Conservation (phyloP, 2,888 invertebrate species). For the Ctena decussata region DNA sequence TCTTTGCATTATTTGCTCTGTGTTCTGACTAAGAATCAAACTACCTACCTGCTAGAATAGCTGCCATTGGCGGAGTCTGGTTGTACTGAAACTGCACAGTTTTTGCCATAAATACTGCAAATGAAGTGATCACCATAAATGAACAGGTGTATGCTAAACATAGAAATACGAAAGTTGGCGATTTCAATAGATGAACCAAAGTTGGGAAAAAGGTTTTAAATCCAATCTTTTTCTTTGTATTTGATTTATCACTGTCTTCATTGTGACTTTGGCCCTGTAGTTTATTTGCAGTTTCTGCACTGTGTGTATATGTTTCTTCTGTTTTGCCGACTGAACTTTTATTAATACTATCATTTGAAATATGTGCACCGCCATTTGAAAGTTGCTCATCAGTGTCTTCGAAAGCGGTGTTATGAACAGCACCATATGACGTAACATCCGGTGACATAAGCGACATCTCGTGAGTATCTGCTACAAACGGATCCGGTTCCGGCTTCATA, state of each 20-base stretch:
- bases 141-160: neutral
- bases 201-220: neutral
- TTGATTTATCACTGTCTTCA: neutral
- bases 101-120: slow-evolving; percentile 2
- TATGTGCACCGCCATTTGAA: no score
- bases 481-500: neutral
- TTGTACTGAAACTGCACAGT: slow-evolving; percentile 1
- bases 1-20: no score
- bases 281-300: neutral
- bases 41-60: neutral
- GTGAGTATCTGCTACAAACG: neutral
- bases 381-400: neutral
- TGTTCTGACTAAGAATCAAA: no score
- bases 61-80: neutral
- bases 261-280: no score
- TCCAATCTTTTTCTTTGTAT: neutral
- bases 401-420: neutral
- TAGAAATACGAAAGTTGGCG: slow-evolving; percentile 4
- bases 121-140: neutral
- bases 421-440: neutral
- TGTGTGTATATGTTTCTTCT: neutral
- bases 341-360: neutral
- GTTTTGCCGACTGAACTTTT: neutral
- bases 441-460: neutral
- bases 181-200: neutral